Evolutionary conservation across 2,888 invertebrate genomes (phyloP), one percentile per base, ranked within the genome.

Genomic region (Carterocephalus palaemon): DNA sequence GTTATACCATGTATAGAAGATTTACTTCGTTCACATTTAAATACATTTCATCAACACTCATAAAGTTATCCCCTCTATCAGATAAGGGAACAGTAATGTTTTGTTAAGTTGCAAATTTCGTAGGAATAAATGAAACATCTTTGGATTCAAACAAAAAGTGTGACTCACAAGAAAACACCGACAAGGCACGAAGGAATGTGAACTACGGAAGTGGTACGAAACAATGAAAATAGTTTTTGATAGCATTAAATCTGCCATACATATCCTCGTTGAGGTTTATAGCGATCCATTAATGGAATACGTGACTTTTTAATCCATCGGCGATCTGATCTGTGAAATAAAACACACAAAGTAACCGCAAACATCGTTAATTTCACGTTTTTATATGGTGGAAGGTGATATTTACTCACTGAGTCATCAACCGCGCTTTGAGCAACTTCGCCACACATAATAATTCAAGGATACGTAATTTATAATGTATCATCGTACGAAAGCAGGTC

Each of bases 351-450:
- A 56, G 62, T 62, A 66, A 75, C 70, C 70, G 59, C 68, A 59
- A 60, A 49, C 56, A 59, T 74, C 69, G 63, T 79, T 70, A 79
- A 71, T 59, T 60, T 59, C 64, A 72, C 71, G 68, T 62, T 61
- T 60, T 50, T 62, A 57, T 59, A 22, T n/a, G n/a, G 39, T 43
- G 16, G 28, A 26, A 32, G 33, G 43, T 39, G 43, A 47, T 46
- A 41, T 46, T 41, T 53, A 49, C 40, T 47, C 49, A 49, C 46
- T 48, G 51, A 45, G 41, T 49, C 48, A 53, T 49, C 38, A 49
- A 28, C 16, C 37, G 37, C 20, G 29, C 7, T 28, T 28, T 28
- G 4, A 26, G 13, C n/a, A 22, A 22, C 23, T 9, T 23, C 29
- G 23, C 40, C 20, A 31, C 2, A 33, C 28, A 39, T 39, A 29